These are phyloP conservation scores for Eptesicus fuscus DNA, from an alignment of 2,113 vertebrate species.

Conservation along the genomic window DNA sequence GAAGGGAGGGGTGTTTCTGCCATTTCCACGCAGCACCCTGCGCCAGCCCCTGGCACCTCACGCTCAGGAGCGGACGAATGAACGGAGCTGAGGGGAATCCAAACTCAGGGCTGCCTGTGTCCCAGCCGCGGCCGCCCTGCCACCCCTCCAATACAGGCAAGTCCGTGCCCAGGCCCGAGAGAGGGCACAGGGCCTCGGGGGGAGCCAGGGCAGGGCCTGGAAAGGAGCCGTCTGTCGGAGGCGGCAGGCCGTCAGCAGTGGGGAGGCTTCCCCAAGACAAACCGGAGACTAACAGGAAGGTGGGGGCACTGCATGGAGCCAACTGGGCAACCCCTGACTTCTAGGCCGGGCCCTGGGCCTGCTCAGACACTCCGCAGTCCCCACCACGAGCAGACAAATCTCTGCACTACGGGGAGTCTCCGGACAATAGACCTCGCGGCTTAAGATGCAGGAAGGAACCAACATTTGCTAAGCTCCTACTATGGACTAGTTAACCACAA, in stretches of 20 bases:
- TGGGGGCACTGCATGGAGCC: neutral
- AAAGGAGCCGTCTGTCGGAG: too few species aligned
- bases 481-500: neutral
- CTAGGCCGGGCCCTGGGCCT: too few species aligned
- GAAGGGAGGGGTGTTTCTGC: neutral
- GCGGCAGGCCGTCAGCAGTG: neutral
- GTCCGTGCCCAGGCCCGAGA: neutral
- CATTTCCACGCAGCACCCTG: neutral
- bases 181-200: neutral
- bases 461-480: neutral
- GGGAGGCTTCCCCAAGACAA: neutral
- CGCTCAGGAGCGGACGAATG: neutral
- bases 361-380: neutral
- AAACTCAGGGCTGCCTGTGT: neutral
- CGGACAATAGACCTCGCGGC: neutral
- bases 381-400: neutral
- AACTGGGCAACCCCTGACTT: neutral
- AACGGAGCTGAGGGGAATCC: neutral
- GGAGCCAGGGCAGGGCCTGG: neutral
- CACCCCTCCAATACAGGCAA: neutral
- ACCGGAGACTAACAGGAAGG: neutral
- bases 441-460: neutral
- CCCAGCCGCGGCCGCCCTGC: neutral
- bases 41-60: neutral
- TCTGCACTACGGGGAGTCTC: neutral